Evolutionary conservation across 53 echinoderm and acorn worm genomes (phyloP).

Genomic region (Apostichopus leukothele): DNA sequence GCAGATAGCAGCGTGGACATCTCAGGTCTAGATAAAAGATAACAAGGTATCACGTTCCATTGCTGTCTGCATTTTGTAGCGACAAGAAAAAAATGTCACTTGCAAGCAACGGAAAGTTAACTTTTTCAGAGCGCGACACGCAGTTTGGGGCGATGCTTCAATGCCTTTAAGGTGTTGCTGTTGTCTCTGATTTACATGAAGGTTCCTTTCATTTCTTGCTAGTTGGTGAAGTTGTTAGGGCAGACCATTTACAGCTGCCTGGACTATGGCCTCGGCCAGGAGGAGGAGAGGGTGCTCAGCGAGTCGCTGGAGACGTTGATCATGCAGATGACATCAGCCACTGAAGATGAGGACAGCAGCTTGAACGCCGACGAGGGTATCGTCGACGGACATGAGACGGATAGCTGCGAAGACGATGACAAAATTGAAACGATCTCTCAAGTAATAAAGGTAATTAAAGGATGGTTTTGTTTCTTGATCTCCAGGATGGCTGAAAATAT

Average conservation of each 20-base stretch:
- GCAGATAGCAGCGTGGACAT: too few relatives aligned
- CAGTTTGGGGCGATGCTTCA: too few relatives aligned
- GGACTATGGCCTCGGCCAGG: slow-evolving; percentile 86
- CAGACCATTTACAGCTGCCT: slow-evolving; percentile 77
- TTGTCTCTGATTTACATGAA: too few relatives aligned
- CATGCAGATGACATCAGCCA: slow-evolving; percentile 73
- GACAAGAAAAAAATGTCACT: too few relatives aligned
- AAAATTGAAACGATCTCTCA: slow-evolving; percentile 39
- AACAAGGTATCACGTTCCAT: too few relatives aligned
- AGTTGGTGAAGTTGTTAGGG: slow-evolving; percentile 83
- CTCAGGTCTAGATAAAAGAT: too few relatives aligned
- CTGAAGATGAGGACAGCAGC: slow-evolving; percentile 51
- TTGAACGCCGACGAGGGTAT: slow-evolving; percentile 84
- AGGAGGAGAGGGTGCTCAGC: slow-evolving; percentile 86
- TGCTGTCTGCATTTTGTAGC: too few relatives aligned
- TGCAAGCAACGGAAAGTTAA: too few relatives aligned
- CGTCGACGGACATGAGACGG: slow-evolving; percentile 77
- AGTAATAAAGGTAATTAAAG: slow-evolving; percentile 24
- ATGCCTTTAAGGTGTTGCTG: too few relatives aligned
- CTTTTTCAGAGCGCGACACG: too few relatives aligned
- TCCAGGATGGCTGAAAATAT: too few relatives aligned
- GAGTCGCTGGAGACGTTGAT: slow-evolving; percentile 78
- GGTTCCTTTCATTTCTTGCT: neutral
- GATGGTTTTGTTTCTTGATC: neutral
- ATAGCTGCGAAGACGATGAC: slow-evolving; percentile 63